Evolutionary conservation across 2,113 vertebrate genomes (phyloP), one percentile per base, ranked within the genome.

Genomic region (Canis aureus): DNA sequence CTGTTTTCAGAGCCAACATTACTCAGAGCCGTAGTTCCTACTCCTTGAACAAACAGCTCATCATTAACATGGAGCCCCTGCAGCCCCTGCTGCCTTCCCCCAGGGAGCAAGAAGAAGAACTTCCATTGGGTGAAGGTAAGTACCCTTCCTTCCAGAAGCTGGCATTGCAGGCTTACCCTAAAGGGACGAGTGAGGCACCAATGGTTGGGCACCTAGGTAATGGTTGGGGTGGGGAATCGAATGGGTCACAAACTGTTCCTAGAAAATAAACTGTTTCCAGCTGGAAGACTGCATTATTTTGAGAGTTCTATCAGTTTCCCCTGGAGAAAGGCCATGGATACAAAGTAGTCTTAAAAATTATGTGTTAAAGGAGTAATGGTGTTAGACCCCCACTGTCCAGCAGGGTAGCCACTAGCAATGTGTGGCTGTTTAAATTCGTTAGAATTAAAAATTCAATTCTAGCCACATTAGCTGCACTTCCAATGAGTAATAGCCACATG

Each of bases 1-100:
- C 10, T 98, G 86, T 96, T 99, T 99, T 96, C 97, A 99, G 99
- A 99, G 98, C 99, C 87, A 99, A 98, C 97, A 99, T 99, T 98
- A 99, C 99, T 20, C 99, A 99, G 97, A 99, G 99, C 97, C 99
- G 99, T 96, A 99, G 99, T 95, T 99, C 99, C 88, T 99, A 99
- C 97, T 99, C 99, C 8, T 98, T 99, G 98, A 99, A 99, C 98
- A 99, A 99, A 97, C 99, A 99, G 93, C 99, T 99, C 97, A 99
- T 99, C 98, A 99, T 99, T 98, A 99, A 99, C 98, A 99, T 99
- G 99, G 99, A 99, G 87, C 99, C 99, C 57, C 98, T 99, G 97
- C 99, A 99, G 88, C 99, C 99, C 20, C 99, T 99, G 1, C 98
- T 99, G 96, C 99, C 99, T 98, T 99, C 99, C 85, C 98, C 99